Base-by-base conservation (phyloP, 2,888 invertebrate genomes). In the Ormyrus pomaceus region DNA sequence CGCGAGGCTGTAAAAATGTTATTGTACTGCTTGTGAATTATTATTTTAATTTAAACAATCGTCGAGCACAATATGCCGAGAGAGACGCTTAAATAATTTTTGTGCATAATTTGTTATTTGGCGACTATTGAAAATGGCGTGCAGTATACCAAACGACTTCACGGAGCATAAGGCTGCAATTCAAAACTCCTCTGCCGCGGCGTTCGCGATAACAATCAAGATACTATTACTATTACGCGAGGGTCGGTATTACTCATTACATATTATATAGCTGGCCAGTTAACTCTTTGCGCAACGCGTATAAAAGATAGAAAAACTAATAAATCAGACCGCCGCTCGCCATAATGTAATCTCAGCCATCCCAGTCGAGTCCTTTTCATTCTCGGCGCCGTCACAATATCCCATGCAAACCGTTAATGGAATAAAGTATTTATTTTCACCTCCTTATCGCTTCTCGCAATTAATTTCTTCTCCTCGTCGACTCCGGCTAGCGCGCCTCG, bases 391-490 rank as follows among this genome's bases (percentile, higher is more conserved):
- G 19, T 19, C 19, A 19, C 19, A 19, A 19, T 19, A 19, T 19
- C 1, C 19, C 1, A 1, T 11, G 59, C 46, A 50, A 64, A 66
- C 66, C 72, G 72, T 78, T 78, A 66, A 78, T 73, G 61, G 55
- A 72, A 61, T 50, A 10, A 6, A 61, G 55, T 61, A 73, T 73
- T 61, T 68, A 73, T 78, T 73, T 73, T 68, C 68, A 68, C 72
- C 48, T 72, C 61, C 48, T 72, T 66, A 65, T 78, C 72, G 66
- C 5, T 55, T 55, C 62, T 70, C 56, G 68, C 69, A 64, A 62
- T 64, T 70, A 69, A 53, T 68, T 61, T 53, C 46, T 58, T 68
- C 59, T 34, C 7, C 34, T 19, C 19, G 1, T 19, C 19, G 19
- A 19, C 19, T 19, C 19, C 19, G 19, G 19, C 2, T 19, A 19